A percentile compares a stretch with the other conserved stretches of the same genome.
Evolutionary conservation across 1,140 invertebrate genomes (phyloP).

Genomic region (Neodiprion lecontei): DNA sequence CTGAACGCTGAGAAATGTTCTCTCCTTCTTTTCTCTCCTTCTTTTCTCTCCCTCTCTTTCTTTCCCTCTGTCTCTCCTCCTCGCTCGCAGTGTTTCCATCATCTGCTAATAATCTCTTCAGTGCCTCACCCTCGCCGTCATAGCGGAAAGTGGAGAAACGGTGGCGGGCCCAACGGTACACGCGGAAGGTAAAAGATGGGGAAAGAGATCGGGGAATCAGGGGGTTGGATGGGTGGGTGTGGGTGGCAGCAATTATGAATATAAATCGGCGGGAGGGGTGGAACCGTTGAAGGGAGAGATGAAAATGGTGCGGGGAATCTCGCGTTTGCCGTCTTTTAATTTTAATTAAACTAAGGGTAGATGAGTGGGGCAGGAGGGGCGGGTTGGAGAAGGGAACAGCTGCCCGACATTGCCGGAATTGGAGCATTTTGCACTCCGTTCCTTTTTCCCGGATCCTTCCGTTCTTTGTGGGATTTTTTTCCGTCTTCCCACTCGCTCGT

Average conservation of each 20-base stretch:
- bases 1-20: background rate
- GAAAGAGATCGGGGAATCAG: conserved; percentile 44
- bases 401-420: conserved; percentile 37
- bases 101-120: conserved; percentile 49
- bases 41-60: conserved; percentile 34
- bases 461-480: conserved; percentile 4
- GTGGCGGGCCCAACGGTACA: background rate
- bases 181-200: conserved; percentile 22
- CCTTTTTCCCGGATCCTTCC: conserved; percentile 16
- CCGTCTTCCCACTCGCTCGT: conserved; percentile 12
- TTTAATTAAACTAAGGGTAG: conserved; percentile 57
- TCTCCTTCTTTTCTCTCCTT: conserved; percentile 18
- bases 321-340: conserved; percentile 56
- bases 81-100: conserved; percentile 38
- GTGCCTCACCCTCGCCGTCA: conserved; percentile 24
- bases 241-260: conserved; percentile 57
- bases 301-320: conserved; percentile 46
- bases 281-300: conserved; percentile 30
- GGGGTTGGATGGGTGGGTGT: conserved; percentile 32
- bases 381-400: conserved; percentile 40
- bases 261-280: conserved; percentile 51
- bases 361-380: conserved; percentile 19
- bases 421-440: conserved; percentile 24
- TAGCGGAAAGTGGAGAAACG: background rate
- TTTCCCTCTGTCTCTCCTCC: conserved; percentile 28